Evolutionary conservation across 2,113 vertebrate species (phyloP).

Genomic region (Fregetta grallaria): DNA sequence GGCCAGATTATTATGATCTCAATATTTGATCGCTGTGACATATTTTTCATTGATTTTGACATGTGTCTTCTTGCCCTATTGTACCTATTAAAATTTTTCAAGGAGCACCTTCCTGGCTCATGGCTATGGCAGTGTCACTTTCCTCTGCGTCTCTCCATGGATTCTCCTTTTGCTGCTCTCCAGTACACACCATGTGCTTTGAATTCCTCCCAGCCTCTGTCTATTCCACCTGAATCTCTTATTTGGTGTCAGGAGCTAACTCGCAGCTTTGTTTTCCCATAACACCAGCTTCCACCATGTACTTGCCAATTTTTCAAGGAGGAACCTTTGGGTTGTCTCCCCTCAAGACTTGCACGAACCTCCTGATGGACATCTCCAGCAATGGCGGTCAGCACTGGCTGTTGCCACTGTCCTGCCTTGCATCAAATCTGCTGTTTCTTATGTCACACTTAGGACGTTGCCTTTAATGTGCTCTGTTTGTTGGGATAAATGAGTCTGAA

Average conservation of each 20-base stretch:
- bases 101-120: not conserved
- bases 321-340: not conserved
- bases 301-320: not conserved
- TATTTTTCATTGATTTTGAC: not conserved
- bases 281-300: not conserved
- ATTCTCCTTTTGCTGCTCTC: not conserved
- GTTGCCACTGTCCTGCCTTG: not conserved
- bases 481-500: not conserved
- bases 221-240: not conserved
- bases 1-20: not conserved
- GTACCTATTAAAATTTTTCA: not conserved
- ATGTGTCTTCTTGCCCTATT: not conserved
- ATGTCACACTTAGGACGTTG: not conserved
- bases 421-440: not conserved
- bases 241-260: not conserved
- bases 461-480: not conserved
- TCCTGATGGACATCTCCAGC: not conserved
- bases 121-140: not conserved
- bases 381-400: fast-evolving
- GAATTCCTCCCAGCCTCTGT: not conserved
- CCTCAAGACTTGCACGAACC: not conserved
- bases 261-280: fast-evolving
- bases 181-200: not conserved
- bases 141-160: not conserved
- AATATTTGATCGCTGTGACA: not conserved